These are phyloP conservation scores for Beris chalybata DNA, from an alignment of 2,888 invertebrate genomes.

Conservation along the genomic window DNA sequence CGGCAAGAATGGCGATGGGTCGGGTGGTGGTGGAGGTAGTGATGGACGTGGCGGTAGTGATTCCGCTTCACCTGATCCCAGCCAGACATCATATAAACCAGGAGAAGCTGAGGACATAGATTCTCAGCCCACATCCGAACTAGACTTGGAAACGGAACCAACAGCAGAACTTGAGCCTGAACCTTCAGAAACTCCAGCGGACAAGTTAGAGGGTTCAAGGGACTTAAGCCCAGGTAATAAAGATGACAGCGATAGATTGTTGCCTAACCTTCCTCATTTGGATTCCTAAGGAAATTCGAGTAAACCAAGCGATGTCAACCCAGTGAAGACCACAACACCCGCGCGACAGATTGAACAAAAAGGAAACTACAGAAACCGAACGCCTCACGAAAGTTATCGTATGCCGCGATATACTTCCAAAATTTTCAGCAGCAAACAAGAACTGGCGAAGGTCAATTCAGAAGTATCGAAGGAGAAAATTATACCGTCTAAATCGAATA, in stretches of 20 bases:
- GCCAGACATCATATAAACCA: no score
- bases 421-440: conserved; percentile 3
- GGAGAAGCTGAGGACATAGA: background rate
- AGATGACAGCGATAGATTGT: background rate
- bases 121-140: background rate
- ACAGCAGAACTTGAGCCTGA: background rate
- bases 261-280: conserved; percentile 11
- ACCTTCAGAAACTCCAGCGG: background rate
- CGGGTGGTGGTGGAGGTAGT: background rate
- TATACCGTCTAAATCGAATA: background rate
- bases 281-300: conserved; percentile 9
- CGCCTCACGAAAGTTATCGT: background rate
- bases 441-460: conserved; percentile 1
- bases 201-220: background rate
- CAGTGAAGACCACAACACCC: background rate
- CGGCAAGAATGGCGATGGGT: background rate
- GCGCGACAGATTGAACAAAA: background rate
- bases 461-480: conserved; percentile 7
- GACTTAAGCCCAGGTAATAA: background rate
- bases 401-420: conserved; percentile 19
- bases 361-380: background rate
- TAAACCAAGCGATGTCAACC: background rate
- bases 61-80: background rate
- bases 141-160: background rate
- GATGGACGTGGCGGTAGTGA: background rate